Conservation (phyloP, 2,113 vertebrate genomes). For the Elaphurus davidianus region DNA sequence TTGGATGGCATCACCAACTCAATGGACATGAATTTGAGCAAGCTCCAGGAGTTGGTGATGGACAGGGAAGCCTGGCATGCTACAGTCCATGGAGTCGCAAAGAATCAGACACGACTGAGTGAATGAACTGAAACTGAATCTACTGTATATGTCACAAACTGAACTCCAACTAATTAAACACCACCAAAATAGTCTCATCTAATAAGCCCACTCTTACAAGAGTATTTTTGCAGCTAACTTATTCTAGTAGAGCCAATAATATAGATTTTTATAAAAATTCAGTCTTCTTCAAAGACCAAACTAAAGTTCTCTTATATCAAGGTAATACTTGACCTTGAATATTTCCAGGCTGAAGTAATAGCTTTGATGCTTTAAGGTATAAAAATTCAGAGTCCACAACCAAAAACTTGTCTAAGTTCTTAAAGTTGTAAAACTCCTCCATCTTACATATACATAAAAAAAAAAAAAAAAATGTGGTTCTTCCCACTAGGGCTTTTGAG, state of each 20-base stretch:
- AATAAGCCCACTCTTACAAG: background rate
- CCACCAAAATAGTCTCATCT: background rate
- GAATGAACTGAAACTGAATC: background rate
- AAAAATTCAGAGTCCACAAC: conserved; percentile 28
- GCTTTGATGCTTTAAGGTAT: background rate
- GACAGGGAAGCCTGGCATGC: background rate
- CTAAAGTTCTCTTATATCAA: background rate
- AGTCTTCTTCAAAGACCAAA: background rate
- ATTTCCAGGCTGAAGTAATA: conserved; percentile 4
- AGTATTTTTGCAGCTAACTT: background rate
- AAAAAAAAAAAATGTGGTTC: background rate
- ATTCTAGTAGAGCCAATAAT: background rate
- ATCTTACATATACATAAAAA: background rate
- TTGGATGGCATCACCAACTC: background rate
- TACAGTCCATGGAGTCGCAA: background rate
- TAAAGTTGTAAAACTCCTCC: background rate
- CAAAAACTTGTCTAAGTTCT: background rate
- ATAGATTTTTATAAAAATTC: conserved; percentile 1
- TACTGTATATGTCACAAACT: background rate
- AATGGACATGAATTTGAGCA: background rate
- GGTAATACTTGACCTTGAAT: background rate
- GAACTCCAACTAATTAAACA: background rate
- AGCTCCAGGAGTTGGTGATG: background rate
- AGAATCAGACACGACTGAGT: background rate
- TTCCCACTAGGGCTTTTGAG: background rate